These are phyloP conservation scores for Hycleus cichorii DNA, from an alignment of 1,140 invertebrate genomes.

Conservation along the genomic window DNA sequence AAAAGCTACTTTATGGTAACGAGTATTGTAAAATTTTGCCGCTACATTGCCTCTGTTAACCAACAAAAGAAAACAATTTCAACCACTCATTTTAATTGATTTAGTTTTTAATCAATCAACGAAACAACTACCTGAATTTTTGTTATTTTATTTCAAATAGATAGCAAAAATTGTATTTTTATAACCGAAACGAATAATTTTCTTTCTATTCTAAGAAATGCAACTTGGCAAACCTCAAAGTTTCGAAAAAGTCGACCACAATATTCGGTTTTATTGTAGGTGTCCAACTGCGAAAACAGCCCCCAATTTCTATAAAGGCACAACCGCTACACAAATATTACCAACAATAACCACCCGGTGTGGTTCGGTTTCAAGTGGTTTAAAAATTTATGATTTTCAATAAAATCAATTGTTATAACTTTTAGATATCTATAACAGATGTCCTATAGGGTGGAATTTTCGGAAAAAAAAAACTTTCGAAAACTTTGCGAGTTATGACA, in stretches of 20 bases:
- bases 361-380: neutral
- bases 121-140: too few species aligned
- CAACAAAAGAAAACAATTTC: neutral
- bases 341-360: slow-evolving; percentile 19
- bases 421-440: too few species aligned
- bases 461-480: too few species aligned
- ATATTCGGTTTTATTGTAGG: slow-evolving; percentile 1
- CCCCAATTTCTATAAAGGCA: slow-evolving; percentile 7
- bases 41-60: slow-evolving; percentile 9
- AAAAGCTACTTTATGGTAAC: slow-evolving; percentile 22
- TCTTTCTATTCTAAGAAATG: neutral
- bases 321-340: slow-evolving; percentile 9
- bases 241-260: slow-evolving; percentile 7
- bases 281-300: slow-evolving; percentile 25
- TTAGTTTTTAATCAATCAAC: too few species aligned
- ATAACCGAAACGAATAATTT: too few species aligned
- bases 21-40: slow-evolving; percentile 14
- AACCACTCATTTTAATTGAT: too few species aligned
- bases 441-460: too few species aligned
- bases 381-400: neutral
- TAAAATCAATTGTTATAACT: neutral
- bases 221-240: slow-evolving; percentile 2
- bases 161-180: neutral
- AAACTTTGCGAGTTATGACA: too few species aligned
- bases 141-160: too few species aligned